Conservation (phyloP, 2,113 vertebrate species). For the Oryzias woworae region DNA sequence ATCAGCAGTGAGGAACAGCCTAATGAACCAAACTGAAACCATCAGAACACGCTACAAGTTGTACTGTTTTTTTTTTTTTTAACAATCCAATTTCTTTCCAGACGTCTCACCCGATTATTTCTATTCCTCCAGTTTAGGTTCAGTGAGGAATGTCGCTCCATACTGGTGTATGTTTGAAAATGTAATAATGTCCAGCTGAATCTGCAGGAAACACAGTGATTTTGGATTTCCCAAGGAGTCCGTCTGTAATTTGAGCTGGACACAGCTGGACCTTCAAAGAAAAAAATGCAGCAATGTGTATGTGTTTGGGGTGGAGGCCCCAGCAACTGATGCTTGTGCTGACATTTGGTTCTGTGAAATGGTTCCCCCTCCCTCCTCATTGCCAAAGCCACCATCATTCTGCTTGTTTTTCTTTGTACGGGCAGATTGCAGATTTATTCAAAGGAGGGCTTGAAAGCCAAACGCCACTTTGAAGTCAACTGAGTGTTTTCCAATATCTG, state of each 20-base stretch:
- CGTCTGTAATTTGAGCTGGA: constrained; percentile 45
- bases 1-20: constrained; percentile 27
- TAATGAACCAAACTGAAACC: constrained; percentile 25
- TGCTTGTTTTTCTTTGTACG: constrained; percentile 54
- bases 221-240: constrained; percentile 53
- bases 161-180: constrained; percentile 56
- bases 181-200: constrained; percentile 43
- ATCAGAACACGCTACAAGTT: constrained; percentile 24
- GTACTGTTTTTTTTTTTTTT: constrained; percentile 41
- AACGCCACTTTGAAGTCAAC: constrained; percentile 56
- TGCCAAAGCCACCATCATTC: background rate
- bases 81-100: constrained; percentile 14
- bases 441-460: constrained; percentile 53
- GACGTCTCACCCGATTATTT: constrained; percentile 1
- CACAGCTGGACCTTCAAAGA: constrained; percentile 70
- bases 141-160: background rate
- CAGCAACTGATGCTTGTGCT: constrained; percentile 53
- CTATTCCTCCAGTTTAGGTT: constrained; percentile 6
- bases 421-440: constrained; percentile 42
- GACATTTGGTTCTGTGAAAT: constrained; percentile 61
- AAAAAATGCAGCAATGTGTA: constrained; percentile 35
- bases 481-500: constrained; percentile 45
- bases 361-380: background rate
- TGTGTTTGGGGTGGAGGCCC: constrained; percentile 32
- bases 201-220: constrained; percentile 22